Conservation (phyloP, 92 coral and sea anemone genomes). For the Siderastrea radians region DNA sequence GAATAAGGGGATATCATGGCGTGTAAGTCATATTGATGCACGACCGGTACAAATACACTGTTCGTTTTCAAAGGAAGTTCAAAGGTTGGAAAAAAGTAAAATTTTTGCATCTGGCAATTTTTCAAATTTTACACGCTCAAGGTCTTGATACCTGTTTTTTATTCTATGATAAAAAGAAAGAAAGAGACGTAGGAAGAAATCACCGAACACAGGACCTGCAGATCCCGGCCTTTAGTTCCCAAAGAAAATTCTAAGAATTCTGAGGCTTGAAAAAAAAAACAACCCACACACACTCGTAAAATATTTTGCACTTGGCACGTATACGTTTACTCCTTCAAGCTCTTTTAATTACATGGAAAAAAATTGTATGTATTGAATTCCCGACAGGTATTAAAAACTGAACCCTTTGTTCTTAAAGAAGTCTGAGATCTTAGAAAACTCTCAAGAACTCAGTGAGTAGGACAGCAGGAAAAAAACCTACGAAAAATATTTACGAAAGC, state of each 20-base stretch:
- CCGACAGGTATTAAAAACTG: no score
- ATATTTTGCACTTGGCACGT: no score
- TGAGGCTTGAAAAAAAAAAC: no score
- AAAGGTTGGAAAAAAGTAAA: background rate
- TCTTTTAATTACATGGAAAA: no score
- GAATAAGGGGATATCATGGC: background rate
- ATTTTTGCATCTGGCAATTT: background rate
- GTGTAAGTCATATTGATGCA: slow-evolving; percentile 9
- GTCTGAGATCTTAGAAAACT: background rate
- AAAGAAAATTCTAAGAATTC: no score
- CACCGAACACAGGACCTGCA: no score
- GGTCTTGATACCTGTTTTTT: background rate
- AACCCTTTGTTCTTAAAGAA: background rate
- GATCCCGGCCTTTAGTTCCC: no score
- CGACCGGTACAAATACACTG: background rate
- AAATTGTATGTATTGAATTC: no score
- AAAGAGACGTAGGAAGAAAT: no score
- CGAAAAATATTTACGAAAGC: background rate
- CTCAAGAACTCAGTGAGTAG: background rate
- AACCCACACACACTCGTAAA: no score
- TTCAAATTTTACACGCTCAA: background rate
- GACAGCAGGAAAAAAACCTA: background rate
- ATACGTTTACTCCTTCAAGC: no score
- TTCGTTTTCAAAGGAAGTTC: background rate
- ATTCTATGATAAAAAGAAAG: background rate